Evolutionary conservation across 2,888 invertebrate species (phyloP), one percentile per base, ranked within the genome.

Genomic region (Habrosyne pyritoides): DNA sequence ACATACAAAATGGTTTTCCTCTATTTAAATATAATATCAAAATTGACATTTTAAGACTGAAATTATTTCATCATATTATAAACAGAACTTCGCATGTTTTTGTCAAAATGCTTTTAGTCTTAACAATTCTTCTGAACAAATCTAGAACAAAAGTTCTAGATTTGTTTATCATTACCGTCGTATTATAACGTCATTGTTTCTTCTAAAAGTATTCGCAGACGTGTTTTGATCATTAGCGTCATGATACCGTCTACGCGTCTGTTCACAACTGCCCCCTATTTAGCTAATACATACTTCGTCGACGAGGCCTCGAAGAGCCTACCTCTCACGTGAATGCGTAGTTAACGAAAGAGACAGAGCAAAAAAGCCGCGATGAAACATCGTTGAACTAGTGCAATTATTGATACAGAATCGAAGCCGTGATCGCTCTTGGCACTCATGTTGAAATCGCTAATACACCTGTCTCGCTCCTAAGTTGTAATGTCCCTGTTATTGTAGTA

Each of bases 361-460:
- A n/a, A n/a, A n/a, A n/a, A n/a, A n/a, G n/a, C n/a, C n/a, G n/a
- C n/a, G n/a, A n/a, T n/a, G n/a, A n/a, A n/a, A n/a, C n/a, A n/a
- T n/a, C n/a, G n/a, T n/a, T n/a, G n/a, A n/a, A n/a, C n/a, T n/a
- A n/a, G n/a, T n/a, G n/a, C n/a, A n/a, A n/a, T n/a, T n/a, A n/a
- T n/a, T n/a, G n/a, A n/a, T n/a, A n/a, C n/a, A n/a, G n/a, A n/a
- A n/a, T n/a, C n/a, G n/a, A n/a, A n/a, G n/a, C n/a, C n/a, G n/a
- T n/a, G 62, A 59, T 57, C 55, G 65, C 53, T 60, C 66, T 76
- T 75, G 75, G 70, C 73, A 71, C 64, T 70, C 57, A 51, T 60
- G 54, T 24, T 63, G 66, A 64, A 59, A 30, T 22, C 28, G 24
- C 36, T 60, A 59, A 33, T 33, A 2, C 66, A 66, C 61, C 64